phyloP scores from a whole-genome alignment of 2,797 vertebrate genomes.

The Neostethus bicornis region DNA sequence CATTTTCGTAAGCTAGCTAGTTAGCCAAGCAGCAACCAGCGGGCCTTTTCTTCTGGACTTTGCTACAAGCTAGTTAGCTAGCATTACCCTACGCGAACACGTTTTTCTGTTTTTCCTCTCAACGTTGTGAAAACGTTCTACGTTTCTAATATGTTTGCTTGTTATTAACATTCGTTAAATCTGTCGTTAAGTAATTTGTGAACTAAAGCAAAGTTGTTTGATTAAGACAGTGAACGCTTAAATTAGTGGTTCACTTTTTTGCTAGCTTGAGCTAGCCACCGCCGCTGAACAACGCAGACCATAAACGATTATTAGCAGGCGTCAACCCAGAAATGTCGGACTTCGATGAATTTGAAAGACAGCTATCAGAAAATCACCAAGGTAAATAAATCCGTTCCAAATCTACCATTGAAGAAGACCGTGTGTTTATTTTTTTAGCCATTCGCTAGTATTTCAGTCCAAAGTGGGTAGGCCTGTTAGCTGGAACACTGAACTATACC shows the following conservation, averaged over 20 bases:
- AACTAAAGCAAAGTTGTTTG: constrained; percentile 3
- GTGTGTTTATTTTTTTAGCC: not conserved
- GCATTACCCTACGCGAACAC: constrained; percentile 65
- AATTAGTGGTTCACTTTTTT: constrained; percentile 64
- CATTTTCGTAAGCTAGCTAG: constrained; percentile 30
- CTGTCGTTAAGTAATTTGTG: not conserved
- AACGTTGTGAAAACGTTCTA: constrained; percentile 27
- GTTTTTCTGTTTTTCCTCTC: constrained; percentile 56
- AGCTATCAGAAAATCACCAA: constrained; percentile 92
- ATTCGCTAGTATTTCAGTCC: not conserved
- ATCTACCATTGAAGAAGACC: accelerated
- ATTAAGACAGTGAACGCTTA: constrained; percentile 28
- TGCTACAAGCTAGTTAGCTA: constrained; percentile 67
- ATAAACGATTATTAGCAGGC: constrained; percentile 32
- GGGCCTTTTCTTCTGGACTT: constrained; percentile 74
- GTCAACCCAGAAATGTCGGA: constrained; percentile 83
- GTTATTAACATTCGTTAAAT: not conserved
- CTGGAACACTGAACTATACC: constrained; percentile 33
- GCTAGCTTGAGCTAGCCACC: constrained; percentile 73
- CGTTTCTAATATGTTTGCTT: not conserved
- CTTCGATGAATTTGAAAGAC: constrained; percentile 92
- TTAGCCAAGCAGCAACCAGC: constrained; percentile 32
- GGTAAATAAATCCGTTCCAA: constrained; percentile 60
- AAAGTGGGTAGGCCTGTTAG: constrained; percentile 56
- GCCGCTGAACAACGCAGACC: constrained; percentile 62